Evolutionary conservation across 2,888 invertebrate species (phyloP).

Genomic region (Pollenia labialis): DNA sequence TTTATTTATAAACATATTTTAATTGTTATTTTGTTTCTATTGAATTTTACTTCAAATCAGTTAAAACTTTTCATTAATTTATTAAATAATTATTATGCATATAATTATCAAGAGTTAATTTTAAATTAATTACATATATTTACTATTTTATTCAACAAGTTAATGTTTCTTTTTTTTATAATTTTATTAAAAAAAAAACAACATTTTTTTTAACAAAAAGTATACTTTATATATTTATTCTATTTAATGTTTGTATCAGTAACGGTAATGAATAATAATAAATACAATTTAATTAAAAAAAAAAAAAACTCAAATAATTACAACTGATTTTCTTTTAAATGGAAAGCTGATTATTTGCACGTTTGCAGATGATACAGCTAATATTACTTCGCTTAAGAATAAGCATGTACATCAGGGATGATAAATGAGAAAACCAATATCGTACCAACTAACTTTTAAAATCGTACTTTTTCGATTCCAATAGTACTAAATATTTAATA

Average conservation of each 20-base stretch:
- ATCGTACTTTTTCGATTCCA: no score
- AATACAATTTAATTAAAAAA: slow-evolving; percentile 66
- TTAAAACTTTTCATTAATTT: slow-evolving; percentile 65
- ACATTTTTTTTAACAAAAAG: slow-evolving; percentile 64
- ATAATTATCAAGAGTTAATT: slow-evolving; percentile 69
- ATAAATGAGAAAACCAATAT: no score
- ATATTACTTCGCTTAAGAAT: no score
- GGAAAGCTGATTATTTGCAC: no score
- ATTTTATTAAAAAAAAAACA: slow-evolving; percentile 41
- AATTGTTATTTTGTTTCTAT: slow-evolving; percentile 70
- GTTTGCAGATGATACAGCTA: no score
- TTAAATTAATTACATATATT: slow-evolving; percentile 67
- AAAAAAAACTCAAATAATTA: slow-evolving; percentile 46
- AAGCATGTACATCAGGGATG: no score
- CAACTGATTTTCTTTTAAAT: no score
- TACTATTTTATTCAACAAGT: slow-evolving; percentile 70
- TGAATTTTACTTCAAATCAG: slow-evolving; percentile 65
- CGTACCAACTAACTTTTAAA: no score
- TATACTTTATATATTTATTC: slow-evolving; percentile 69
- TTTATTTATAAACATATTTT: slow-evolving; percentile 54
- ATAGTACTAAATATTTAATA: no score
- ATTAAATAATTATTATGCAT: slow-evolving; percentile 68
- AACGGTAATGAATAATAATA: slow-evolving; percentile 75
- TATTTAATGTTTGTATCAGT: slow-evolving; percentile 75
- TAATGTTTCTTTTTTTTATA: slow-evolving; percentile 65